Base-by-base conservation (phyloP, 2,113 vertebrate genomes). In the Acinonyx jubatus region DNA sequence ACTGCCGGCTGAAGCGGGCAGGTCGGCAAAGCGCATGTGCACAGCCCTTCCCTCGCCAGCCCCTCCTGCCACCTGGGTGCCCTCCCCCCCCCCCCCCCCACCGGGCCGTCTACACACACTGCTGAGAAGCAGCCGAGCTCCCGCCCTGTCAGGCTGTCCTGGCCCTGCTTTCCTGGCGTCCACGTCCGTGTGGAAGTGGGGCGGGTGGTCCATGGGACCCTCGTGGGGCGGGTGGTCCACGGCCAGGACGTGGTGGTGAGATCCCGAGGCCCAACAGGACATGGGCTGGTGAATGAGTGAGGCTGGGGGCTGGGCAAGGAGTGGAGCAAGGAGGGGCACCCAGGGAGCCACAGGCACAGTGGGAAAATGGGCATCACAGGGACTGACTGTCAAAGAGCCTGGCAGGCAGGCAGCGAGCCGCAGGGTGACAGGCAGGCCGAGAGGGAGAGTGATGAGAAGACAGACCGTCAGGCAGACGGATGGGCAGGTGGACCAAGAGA, bases 121-220 rank as follows among this genome's bases (percentile, higher is more conserved):
- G 16, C 57, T 29, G 1, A 63, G 94, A 1, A 15, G 0, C 2
- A 97, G 57, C 98, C 98, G n/a, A 92, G 90, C 98, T 98, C 78
- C 98, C 97, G 55, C 97, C 97, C 27, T 98, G 98, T 84, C 98
- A 97, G 0, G 98, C 98, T 13, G 91, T 98, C 91, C 96, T 99
- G 14, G 98, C 98, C 57, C 93, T 98, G 94, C 80, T 33, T 55
- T 55, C 8, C 48, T 45, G 66, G 57, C 9, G 97, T 98, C 69
- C 97, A 76, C 12, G 89, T 98, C 69, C 97, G 76, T 12, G 89
- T 98, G 29, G 98, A 99, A 41, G 98, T 96, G 18, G 97, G 97
- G 84, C 98, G 52, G 23, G 33, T 19, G 18, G 12, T 7, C 15
- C 61, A 33, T 38, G 48, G 55, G 87, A 95, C 98, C 23, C 83